A percentile compares a stretch with the other conserved stretches of the same genome.
These are phyloP conservation scores for Dasyornis broadbenti DNA, from an alignment of 2,113 vertebrate species.

Conservation along the genomic window DNA sequence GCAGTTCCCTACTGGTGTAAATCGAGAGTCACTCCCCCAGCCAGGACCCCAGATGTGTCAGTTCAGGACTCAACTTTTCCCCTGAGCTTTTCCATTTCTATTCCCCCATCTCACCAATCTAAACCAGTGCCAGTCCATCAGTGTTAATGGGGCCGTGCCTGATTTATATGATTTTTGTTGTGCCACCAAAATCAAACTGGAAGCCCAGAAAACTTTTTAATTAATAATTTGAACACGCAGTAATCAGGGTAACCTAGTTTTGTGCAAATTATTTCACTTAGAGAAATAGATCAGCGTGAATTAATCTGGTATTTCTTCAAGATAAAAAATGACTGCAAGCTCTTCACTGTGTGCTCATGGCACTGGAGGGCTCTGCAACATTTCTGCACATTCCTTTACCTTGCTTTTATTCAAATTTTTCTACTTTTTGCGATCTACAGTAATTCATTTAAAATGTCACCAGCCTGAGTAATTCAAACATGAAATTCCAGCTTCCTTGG, in stretches of 20 bases:
- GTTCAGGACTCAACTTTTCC: background rate
- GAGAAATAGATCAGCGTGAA: background rate
- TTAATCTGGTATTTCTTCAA: background rate
- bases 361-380: background rate
- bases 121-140: background rate
- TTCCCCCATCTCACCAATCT: background rate
- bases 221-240: background rate
- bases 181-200: background rate
- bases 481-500: background rate
- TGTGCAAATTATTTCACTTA: background rate
- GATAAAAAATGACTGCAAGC: background rate
- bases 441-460: background rate
- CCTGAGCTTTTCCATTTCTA: background rate
- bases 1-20: background rate
- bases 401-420: background rate
- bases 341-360: background rate
- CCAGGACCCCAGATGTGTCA: background rate
- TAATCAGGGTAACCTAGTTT: background rate
- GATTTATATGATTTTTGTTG: background rate
- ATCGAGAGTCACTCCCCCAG: background rate
- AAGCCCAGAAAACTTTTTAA: background rate
- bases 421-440: background rate
- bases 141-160: background rate
- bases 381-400: background rate
- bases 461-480: background rate